These are phyloP conservation scores for Lagenorhynchus albirostris DNA, from an alignment of 2,113 vertebrate species.

Conservation along the genomic window DNA sequence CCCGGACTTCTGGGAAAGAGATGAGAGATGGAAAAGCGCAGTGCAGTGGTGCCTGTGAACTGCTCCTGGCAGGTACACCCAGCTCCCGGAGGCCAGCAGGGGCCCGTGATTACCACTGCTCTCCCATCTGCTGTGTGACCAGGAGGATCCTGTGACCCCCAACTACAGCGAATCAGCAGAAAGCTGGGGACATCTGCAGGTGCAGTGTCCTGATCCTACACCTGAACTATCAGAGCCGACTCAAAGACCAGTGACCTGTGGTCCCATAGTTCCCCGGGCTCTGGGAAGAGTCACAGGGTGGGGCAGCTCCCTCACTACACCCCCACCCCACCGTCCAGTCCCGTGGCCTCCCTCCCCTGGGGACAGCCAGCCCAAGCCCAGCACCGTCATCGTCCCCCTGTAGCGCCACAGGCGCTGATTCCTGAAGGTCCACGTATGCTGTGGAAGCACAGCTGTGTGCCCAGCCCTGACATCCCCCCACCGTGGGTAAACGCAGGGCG, in stretches of 20 bases:
- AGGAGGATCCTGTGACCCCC: background rate
- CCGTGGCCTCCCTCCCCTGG: too few relatives aligned
- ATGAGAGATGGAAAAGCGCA: background rate
- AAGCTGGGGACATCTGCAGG: too few relatives aligned
- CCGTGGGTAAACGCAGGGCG: background rate
- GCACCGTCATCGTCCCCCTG: too few relatives aligned
- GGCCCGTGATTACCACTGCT: background rate
- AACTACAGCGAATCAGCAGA: background rate
- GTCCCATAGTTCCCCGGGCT: too few relatives aligned
- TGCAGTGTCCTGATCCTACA: fast-evolving
- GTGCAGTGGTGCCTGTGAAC: background rate
- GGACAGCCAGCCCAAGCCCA: too few relatives aligned
- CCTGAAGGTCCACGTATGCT: background rate
- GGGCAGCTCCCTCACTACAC: too few relatives aligned
- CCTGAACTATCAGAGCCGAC: background rate
- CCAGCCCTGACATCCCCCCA: background rate
- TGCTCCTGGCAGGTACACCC: background rate
- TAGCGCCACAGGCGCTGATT: background rate
- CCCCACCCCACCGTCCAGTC: too few relatives aligned
- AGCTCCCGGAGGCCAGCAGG: background rate
- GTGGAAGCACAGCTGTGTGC: background rate
- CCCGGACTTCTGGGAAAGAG: background rate
- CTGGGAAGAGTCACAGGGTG: too few relatives aligned
- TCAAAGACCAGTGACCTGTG: background rate
- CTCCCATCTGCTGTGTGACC: background rate